Percentiles rank a stretch among this genome's conserved stretches.
Evolutionary conservation across 2,888 invertebrate genomes (phyloP).

Genomic region (Incurvaria masculella): DNA sequence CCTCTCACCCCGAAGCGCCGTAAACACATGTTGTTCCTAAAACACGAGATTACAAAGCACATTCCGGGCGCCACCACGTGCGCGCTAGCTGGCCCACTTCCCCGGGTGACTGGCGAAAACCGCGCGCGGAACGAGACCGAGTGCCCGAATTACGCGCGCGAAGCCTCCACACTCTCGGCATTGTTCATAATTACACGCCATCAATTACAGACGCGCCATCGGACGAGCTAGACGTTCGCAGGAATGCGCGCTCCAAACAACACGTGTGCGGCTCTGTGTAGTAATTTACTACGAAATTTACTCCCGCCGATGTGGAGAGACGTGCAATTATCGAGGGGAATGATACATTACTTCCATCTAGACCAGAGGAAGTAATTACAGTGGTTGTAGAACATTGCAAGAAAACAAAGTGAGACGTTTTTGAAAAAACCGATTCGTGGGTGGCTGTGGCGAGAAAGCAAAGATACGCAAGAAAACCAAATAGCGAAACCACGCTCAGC

Average conservation of each 20-base stretch:
- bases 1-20: background rate
- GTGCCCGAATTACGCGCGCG: background rate
- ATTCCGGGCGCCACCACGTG: too few relatives aligned
- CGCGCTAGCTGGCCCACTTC: background rate
- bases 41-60: background rate
- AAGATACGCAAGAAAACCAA: too few relatives aligned
- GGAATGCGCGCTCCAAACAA: background rate
- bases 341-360: background rate
- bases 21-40: background rate
- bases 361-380: background rate
- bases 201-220: background rate
- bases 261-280: too few relatives aligned
- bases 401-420: too few relatives aligned
- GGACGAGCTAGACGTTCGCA: background rate
- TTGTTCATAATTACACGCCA: background rate
- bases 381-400: too few relatives aligned
- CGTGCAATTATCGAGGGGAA: background rate
- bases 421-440: too few relatives aligned
- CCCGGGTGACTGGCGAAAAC: background rate
- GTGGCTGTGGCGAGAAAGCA: too few relatives aligned
- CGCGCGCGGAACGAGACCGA: background rate
- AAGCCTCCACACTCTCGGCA: background rate
- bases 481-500: too few relatives aligned
- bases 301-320: background rate
- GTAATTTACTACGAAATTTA: background rate